phyloP scores from a whole-genome alignment of 2,888 invertebrate genomes.

The Clepsis dumicolana region DNA sequence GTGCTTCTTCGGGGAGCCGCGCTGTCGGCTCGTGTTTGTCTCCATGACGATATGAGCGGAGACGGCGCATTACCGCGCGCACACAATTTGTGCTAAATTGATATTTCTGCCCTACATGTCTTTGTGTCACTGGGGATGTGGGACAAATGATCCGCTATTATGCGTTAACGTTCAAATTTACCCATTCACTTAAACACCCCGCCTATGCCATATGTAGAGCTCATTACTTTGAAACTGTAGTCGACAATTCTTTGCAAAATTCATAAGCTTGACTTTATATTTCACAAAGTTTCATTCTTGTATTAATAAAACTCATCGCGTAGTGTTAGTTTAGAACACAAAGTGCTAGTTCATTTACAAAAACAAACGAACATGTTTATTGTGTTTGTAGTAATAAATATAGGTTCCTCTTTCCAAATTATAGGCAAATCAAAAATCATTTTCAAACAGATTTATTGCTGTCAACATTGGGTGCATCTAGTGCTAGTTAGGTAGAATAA shows the following conservation, averaged over 20 bases:
- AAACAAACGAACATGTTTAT: too few species aligned
- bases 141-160: conserved; percentile 48
- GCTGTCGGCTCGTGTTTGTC: conserved; percentile 67
- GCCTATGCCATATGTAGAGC: not conserved
- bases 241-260: too few species aligned
- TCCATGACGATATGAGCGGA: conserved; percentile 63
- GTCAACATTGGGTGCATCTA: not conserved
- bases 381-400: too few species aligned
- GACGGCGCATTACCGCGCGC: conserved; percentile 67
- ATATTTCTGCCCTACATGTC: conserved; percentile 49
- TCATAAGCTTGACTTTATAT: too few species aligned
- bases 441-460: not conserved
- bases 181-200: not conserved
- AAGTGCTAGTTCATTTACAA: too few species aligned
- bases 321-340: too few species aligned
- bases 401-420: too few species aligned
- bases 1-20: conserved; percentile 57
- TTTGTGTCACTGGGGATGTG: conserved; percentile 60
- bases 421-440: too few species aligned
- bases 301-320: too few species aligned
- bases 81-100: conserved; percentile 57
- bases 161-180: not conserved
- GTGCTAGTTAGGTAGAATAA: not conserved
- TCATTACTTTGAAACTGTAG: too few species aligned
- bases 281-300: too few species aligned